A percentile compares a stretch with the other conserved stretches of the same genome.
Conservation (phyloP, 1,140 invertebrate genomes). For the Adoxophyes honmai region DNA sequence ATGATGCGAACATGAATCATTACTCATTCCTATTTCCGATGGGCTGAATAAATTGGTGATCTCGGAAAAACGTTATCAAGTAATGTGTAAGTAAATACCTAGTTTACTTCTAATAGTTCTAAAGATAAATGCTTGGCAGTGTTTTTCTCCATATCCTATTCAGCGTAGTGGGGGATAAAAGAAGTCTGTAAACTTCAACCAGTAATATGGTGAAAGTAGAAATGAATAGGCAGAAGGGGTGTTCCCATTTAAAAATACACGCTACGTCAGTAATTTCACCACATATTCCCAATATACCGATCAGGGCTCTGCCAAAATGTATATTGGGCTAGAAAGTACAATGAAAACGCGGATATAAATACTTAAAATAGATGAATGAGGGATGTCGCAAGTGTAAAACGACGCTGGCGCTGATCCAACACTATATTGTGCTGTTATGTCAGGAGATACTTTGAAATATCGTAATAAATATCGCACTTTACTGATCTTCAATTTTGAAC, state of each 20-base stretch:
- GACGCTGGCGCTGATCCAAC: not conserved
- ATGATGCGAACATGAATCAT: too few species aligned
- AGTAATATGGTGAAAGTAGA: too few species aligned
- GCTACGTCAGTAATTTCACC: not conserved
- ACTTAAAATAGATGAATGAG: constrained; percentile 10
- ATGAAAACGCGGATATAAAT: constrained; percentile 1
- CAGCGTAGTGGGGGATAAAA: too few species aligned
- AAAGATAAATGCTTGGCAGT: too few species aligned
- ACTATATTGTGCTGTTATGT: constrained; percentile 1
- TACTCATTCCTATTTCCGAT: too few species aligned
- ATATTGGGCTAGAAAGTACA: constrained; percentile 5
- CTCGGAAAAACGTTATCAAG: too few species aligned
- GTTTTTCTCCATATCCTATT: too few species aligned
- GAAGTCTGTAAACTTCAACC: too few species aligned
- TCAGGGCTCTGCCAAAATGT: not conserved
- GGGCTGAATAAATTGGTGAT: too few species aligned
- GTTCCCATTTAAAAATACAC: not conserved
- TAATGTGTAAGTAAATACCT: too few species aligned
- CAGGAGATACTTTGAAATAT: not conserved
- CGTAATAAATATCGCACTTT: constrained; percentile 1
- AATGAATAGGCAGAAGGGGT: not conserved
- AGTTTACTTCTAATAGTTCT: too few species aligned
- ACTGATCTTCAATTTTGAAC: not conserved
- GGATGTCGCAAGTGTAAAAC: constrained; percentile 9
- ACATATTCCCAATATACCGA: not conserved